Base-by-base conservation (phyloP, 2,888 invertebrate genomes). In the Dioctria linearis region DNA sequence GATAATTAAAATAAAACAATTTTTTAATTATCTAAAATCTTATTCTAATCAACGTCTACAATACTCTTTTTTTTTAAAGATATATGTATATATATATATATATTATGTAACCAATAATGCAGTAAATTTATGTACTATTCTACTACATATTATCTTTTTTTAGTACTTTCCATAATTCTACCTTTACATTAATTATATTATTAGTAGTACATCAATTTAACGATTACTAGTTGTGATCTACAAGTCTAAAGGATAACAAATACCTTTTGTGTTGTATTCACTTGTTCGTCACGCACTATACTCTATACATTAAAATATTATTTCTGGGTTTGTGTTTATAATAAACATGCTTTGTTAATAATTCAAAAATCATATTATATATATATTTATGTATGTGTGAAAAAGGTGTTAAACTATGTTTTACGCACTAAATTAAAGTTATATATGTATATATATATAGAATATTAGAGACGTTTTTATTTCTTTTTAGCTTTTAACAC, bases 31-130 rank as follows among this genome's bases (percentile, higher is more conserved):
- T 83, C 83, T 83, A 83, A 83, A 83, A 83, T 83, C 83, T 83
- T 83, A 83, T 82, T 83, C 83, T 83, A 83, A 81, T 83, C 83
- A 83, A 83, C 83, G 82, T 83, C 83, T 83, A 83, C 83, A 83
- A 83, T 83, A 83, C 82, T 75, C 76, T 59, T 73, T 81, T 73
- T 81, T 25, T 46, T 76, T 81, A 49, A 40, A 42, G 57, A 54
- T 73, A 63, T 76, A 39, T 76, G 46, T 75, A 75, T 61, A 61
- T 75, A 75, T 46, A 6, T 61, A 61, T 75, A 76, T 25, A 25
- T 25, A 25, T 25, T 25, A 25, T 76, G 63, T 76, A 76, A 76
- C 76, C 76, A 63, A 76, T 76, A 76, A 76, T 76, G 63, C 76
- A 76, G 76, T 39, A 76, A 76, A 63, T 76, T 43, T 76, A 76